These are phyloP conservation scores for Ethmia dodecea DNA, from an alignment of 2,888 invertebrate genomes.

Conservation along the genomic window DNA sequence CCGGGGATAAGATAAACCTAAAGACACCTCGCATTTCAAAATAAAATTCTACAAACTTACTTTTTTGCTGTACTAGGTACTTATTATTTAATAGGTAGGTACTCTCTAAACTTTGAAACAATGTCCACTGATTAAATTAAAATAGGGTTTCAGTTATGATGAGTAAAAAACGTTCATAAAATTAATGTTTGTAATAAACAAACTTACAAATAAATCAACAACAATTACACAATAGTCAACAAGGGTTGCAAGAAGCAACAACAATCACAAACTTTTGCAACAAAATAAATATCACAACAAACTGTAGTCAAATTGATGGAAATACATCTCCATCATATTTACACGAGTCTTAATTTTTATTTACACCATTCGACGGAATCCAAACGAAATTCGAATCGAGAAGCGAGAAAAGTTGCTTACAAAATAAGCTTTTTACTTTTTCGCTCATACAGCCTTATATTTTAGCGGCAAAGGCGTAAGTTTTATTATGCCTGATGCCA, in stretches of 20 bases:
- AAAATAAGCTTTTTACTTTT: slow-evolving; percentile 37
- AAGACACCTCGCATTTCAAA: too few species aligned
- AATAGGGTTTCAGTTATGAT: too few species aligned
- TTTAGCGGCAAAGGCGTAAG: slow-evolving; percentile 8
- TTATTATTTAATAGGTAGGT: too few species aligned
- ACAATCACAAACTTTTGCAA: slow-evolving; percentile 42
- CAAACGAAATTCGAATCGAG: slow-evolving; percentile 15
- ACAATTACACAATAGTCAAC: slow-evolving; percentile 74
- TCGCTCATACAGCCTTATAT: slow-evolving; percentile 6
- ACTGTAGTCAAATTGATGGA: slow-evolving; percentile 50
- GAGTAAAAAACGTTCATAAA: too few species aligned
- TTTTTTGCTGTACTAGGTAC: too few species aligned
- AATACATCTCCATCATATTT: slow-evolving; percentile 55
- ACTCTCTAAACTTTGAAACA: too few species aligned
- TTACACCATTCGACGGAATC: slow-evolving; percentile 33
- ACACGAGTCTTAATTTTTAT: slow-evolving; percentile 39
- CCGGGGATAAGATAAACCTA: too few species aligned
- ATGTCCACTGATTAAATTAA: too few species aligned
- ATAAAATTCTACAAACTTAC: too few species aligned
- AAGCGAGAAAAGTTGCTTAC: slow-evolving; percentile 29
- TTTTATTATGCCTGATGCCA: slow-evolving; percentile 6
- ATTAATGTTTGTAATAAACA: too few species aligned
- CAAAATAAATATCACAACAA: slow-evolving; percentile 75
- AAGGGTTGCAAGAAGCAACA: slow-evolving; percentile 57
- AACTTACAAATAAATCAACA: slow-evolving; percentile 48